A percentile compares a stretch with the other conserved stretches of the same genome.
phyloP scores from a whole-genome alignment of 1,140 invertebrate genomes.

The Aphis gossypii region DNA sequence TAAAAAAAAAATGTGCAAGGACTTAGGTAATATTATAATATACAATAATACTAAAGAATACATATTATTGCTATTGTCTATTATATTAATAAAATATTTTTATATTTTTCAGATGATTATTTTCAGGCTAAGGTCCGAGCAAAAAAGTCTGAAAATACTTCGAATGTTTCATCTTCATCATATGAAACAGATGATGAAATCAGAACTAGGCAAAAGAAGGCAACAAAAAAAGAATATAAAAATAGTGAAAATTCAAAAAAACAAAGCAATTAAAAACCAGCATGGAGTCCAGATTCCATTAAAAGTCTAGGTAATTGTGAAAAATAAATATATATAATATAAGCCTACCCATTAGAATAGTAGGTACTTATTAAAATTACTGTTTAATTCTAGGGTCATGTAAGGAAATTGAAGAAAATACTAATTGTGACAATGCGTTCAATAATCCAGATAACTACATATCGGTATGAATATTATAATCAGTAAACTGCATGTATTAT shows the following conservation, averaged over 20 bases:
- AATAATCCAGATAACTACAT: no score
- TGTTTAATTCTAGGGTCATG: no score
- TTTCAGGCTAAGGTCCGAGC: background rate
- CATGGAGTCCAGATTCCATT: conserved; percentile 5
- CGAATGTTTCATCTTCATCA: background rate
- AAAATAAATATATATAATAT: no score
- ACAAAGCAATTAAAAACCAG: background rate
- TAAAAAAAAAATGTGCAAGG: conserved; percentile 14
- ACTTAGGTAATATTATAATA: background rate
- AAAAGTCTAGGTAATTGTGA: no score
- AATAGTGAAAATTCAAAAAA: background rate
- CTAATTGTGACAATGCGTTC: no score
- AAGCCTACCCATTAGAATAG: background rate
- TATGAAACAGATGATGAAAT: background rate
- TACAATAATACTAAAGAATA: background rate
- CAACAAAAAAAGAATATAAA: background rate
- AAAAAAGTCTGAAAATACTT: conserved; percentile 3
- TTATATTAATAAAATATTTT: background rate
- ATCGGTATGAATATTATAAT: no score
- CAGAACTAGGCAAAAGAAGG: background rate
- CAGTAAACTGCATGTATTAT: no score
- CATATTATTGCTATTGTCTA: conserved; percentile 3
- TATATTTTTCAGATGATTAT: conserved; percentile 13
- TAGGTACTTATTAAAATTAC: no score
- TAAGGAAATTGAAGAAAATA: no score